Conservation (phyloP, 2,113 vertebrate genomes). For the Bagarius yarrelli region DNA sequence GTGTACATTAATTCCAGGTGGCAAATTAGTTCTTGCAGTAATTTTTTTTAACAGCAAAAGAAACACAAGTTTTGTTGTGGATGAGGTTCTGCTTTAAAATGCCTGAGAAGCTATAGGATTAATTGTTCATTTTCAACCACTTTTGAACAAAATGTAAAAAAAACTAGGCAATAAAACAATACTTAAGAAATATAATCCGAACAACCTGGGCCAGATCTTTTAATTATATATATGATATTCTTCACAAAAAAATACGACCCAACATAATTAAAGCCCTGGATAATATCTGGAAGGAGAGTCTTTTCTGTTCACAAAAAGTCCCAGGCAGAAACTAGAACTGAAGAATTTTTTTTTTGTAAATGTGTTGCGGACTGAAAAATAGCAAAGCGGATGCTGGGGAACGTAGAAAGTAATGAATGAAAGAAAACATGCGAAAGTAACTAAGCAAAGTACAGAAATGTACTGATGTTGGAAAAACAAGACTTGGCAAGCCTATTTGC, state of each 20-base stretch:
- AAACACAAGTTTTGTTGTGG: no score
- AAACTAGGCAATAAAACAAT: background rate
- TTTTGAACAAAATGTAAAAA: no score
- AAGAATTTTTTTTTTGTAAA: background rate
- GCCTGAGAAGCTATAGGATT: background rate
- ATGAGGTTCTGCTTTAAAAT: background rate
- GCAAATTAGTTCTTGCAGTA: no score
- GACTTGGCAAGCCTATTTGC: background rate
- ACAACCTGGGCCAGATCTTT: no score
- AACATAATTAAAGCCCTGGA: background rate
- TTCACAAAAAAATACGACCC: background rate
- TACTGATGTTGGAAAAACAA: slow-evolving; percentile 11
- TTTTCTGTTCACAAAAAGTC: background rate
- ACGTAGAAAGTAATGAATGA: background rate
- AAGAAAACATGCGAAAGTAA: background rate
- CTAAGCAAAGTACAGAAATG: background rate
- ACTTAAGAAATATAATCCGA: background rate
- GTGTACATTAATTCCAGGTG: no score
- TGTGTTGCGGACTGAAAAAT: background rate
- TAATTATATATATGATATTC: background rate
- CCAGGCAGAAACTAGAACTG: background rate
- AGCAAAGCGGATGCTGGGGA: background rate
- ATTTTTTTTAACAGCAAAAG: no score
- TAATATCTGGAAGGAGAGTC: background rate
- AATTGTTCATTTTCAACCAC: no score